Base-by-base conservation (phyloP, 2,888 invertebrate species). In the Pterostichus niger region DNA sequence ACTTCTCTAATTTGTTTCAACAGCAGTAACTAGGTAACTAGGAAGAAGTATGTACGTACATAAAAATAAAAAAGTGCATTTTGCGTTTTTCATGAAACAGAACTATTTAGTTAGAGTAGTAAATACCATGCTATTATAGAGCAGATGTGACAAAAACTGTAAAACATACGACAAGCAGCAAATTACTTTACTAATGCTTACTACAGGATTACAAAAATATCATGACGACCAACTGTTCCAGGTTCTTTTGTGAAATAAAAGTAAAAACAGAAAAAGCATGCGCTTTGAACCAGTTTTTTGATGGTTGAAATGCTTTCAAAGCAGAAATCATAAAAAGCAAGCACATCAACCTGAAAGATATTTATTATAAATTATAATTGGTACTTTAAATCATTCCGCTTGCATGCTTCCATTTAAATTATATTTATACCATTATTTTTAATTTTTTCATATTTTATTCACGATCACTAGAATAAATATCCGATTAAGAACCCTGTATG, bases 211-310 rank as follows among this genome's bases (percentile, higher is more conserved):
- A 56, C 56, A 56, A 56, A 49, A 56, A 56, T 56, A 4, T 17
- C 56, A 56, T 56, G 17, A 56, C 13, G 56, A 17, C 56, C 13
- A 52, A 13, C 52, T 13, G 52, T 56, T 54, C 13, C 15, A 9
- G 9, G 54, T 54, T 56, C 56, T 56, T 56, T 56, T 52, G 52
- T 52, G n/a, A 52, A 52, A 52, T 11, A 10, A 35, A 35, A 54
- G 17, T 54, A 54, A 17, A 10, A 56, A 17, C 24, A 49, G 11
- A 49, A 56, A 56, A 56, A 56, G 17, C 56, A 17, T 7, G 17
- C 0, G 17, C 17, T 56, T 13, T 56, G 17, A 56, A 56, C 17
- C 13, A 24, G 24, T 56, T 56, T 56, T 56, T 56, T 17, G 13
- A 17, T 56, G 56, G n/a, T 17, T 17, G 17, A 11, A 56, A 56